Percentiles rank a stretch among this genome's conserved stretches.
phyloP scores from a whole-genome alignment of 64 coral and sea anemone species.

The Pachyseris speciosa region DNA sequence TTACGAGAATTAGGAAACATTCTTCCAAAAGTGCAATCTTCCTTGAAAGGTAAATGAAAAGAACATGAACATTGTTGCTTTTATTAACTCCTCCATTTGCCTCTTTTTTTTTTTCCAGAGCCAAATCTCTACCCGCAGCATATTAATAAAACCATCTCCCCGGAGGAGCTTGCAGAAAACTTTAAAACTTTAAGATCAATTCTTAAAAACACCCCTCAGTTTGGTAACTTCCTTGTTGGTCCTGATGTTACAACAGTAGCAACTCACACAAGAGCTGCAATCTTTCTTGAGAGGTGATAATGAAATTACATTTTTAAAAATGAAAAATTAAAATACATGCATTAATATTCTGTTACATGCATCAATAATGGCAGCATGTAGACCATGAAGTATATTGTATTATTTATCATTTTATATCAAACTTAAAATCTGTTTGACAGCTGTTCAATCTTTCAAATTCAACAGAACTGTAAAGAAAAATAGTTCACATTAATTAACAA shows the following conservation, averaged over 20 bases:
- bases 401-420: too few species aligned
- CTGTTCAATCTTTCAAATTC: too few species aligned
- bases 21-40: not conserved
- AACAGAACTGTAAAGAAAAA: too few species aligned
- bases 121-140: slow-evolving; percentile 66
- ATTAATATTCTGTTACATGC: too few species aligned
- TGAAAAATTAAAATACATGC: not conserved
- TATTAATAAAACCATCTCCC: slow-evolving; percentile 65
- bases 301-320: not conserved
- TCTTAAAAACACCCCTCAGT: slow-evolving; percentile 81
- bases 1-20: slow-evolving; percentile 29
- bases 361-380: too few species aligned
- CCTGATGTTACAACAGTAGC: slow-evolving; percentile 74
- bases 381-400: too few species aligned
- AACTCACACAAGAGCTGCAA: slow-evolving; percentile 3
- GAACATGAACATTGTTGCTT: not conserved
- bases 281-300: slow-evolving; percentile 11
- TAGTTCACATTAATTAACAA: too few species aligned
- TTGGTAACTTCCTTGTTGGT: slow-evolving; percentile 74
- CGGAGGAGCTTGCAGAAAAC: slow-evolving; percentile 69
- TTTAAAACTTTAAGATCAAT: slow-evolving; percentile 76
- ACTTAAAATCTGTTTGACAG: too few species aligned
- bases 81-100: not conserved
- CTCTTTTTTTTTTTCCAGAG: slow-evolving; percentile 45
- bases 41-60: slow-evolving; percentile 20